Percentiles rank a stretch among this genome's conserved stretches.
phyloP scores from a whole-genome alignment of 2,888 invertebrate genomes.

The Lycaena phlaeas region DNA sequence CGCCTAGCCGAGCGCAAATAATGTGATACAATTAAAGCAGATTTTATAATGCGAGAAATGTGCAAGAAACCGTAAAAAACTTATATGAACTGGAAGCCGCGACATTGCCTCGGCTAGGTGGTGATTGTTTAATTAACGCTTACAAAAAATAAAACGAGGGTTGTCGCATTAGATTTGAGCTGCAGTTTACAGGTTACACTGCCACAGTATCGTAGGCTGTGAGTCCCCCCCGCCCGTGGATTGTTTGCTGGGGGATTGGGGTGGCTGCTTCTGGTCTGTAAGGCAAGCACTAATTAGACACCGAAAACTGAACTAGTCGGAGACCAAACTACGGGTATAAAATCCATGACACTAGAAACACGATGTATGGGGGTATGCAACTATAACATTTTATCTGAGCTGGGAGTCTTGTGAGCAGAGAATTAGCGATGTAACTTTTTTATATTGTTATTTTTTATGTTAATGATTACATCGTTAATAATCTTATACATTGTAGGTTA shows the following conservation, averaged over 20 bases:
- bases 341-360: too few relatives aligned
- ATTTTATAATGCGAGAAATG: background rate
- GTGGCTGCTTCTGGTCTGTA: constrained; percentile 89
- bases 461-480: background rate
- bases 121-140: constrained; percentile 16
- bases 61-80: constrained; percentile 19
- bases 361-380: background rate
- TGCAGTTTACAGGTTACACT: constrained; percentile 95
- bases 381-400: background rate
- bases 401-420: background rate
- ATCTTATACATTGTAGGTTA: background rate
- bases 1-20: constrained; percentile 38
- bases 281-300: constrained; percentile 1
- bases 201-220: constrained; percentile 99
- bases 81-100: constrained; percentile 9
- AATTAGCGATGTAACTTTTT: background rate
- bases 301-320: background rate
- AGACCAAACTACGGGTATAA: background rate
- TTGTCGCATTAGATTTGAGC: constrained; percentile 16
- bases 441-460: background rate
- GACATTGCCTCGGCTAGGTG: constrained; percentile 17
- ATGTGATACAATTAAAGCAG: constrained; percentile 11
- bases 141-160: constrained; percentile 16
- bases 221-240: constrained; percentile 87
- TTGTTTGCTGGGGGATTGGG: constrained; percentile 85